These are phyloP conservation scores for Andrena bucephala DNA, from an alignment of 2,888 invertebrate species.

Conservation along the genomic window DNA sequence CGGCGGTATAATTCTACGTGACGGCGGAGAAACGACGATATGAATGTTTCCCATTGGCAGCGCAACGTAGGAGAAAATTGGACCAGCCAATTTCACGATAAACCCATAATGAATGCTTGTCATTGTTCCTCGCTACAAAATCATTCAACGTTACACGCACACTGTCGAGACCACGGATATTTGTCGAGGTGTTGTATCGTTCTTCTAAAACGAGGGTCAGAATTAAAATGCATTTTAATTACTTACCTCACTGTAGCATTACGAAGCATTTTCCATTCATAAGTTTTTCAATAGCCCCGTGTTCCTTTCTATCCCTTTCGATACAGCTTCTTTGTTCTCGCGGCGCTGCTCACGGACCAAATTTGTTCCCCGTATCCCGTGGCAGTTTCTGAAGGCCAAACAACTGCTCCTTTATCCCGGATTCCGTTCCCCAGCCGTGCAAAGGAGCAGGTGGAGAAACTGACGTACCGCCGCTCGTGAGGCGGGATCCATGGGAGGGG, in stretches of 20 bases:
- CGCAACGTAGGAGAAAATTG: neutral
- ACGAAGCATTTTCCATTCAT: neutral
- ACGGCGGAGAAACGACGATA: neutral
- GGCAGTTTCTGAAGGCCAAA: constrained; percentile 47
- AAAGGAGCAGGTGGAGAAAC: constrained; percentile 54
- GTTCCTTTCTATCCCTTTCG: neutral
- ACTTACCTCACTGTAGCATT: too few relatives aligned
- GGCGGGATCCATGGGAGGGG: constrained; percentile 45
- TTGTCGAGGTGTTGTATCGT: too few relatives aligned
- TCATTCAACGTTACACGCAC: too few relatives aligned
- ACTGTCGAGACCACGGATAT: too few relatives aligned
- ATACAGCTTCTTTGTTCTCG: neutral
- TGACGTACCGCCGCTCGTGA: constrained; percentile 46
- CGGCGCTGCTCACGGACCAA: constrained; percentile 14
- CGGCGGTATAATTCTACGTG: constrained; percentile 39
- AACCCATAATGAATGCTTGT: neutral
- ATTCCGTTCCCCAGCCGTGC: constrained; percentile 37
- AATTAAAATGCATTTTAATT: too few relatives aligned
- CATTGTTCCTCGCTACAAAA: too few relatives aligned
- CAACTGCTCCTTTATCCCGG: constrained; percentile 58
- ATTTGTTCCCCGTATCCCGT: constrained; percentile 42
- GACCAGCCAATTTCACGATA: neutral
- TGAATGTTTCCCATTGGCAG: neutral
- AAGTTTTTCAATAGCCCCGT: neutral
- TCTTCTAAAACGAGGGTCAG: too few relatives aligned